Conservation (phyloP, 2,797 vertebrate species). For the Neopelma chrysocephalum region DNA sequence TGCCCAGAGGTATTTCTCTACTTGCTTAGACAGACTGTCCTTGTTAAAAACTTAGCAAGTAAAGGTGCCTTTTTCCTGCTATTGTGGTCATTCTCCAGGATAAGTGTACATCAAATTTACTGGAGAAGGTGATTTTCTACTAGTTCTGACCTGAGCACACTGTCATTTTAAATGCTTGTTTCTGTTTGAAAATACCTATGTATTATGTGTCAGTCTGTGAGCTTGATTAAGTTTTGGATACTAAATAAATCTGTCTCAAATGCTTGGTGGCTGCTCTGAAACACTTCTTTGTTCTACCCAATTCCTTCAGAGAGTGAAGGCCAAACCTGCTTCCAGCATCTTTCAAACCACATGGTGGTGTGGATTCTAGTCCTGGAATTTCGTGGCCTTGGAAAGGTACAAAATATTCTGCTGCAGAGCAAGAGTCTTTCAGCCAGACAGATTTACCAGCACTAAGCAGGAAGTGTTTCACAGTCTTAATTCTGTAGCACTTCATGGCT, state of each 20-base stretch:
- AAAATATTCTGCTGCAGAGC: neutral
- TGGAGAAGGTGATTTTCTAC: neutral
- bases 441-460: neutral
- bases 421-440: neutral
- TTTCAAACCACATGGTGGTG: neutral
- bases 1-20: neutral
- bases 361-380: neutral
- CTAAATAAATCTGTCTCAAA: neutral
- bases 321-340: neutral
- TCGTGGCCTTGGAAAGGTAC: neutral
- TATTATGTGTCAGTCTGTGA: neutral
- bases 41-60: neutral
- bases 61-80: neutral
- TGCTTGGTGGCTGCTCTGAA: neutral
- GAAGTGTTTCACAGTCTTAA: neutral
- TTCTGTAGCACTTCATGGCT: neutral
- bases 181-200: neutral
- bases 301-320: neutral
- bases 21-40: neutral
- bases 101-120: accelerated
- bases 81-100: neutral
- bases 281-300: neutral
- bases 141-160: neutral
- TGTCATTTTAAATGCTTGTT: neutral
- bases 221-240: neutral